Evolutionary conservation across 2,113 vertebrate species (phyloP).

Genomic region (Nycticorax nycticorax): DNA sequence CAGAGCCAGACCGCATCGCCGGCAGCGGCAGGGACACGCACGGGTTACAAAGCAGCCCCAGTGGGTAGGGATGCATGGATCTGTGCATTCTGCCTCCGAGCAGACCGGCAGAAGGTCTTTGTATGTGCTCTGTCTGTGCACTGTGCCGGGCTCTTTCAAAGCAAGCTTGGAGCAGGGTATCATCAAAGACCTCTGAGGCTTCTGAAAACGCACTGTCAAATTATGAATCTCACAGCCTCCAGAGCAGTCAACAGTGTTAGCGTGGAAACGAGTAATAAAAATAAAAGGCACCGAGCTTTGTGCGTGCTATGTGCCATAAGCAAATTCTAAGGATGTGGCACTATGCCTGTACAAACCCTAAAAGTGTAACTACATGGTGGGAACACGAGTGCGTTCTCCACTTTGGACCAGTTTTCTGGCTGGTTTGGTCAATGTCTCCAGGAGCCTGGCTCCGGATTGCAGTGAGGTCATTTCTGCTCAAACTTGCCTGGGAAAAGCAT

Average conservation of each 20-base stretch:
- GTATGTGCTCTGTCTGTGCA: fast-evolving
- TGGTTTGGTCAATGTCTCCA: not conserved
- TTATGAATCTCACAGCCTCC: not conserved
- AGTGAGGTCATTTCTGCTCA: not conserved
- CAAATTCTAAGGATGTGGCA: not conserved
- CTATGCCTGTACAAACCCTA: not conserved
- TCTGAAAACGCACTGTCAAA: not conserved
- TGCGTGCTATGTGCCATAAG: not conserved
- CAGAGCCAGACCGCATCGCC: not conserved
- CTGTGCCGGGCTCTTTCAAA: not conserved
- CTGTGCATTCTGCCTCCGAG: not conserved
- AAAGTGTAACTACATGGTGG: not conserved
- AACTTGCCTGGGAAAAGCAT: not conserved
- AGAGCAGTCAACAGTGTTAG: not conserved
- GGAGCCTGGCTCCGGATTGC: not conserved
- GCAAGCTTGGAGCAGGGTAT: not conserved
- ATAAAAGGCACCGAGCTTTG: not conserved
- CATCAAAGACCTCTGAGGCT: not conserved
- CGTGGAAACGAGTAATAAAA: not conserved
- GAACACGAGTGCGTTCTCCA: not conserved
- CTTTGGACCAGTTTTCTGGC: not conserved
- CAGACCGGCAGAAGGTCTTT: not conserved
- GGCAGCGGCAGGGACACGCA: not conserved
- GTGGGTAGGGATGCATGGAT: not conserved
- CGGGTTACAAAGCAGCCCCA: not conserved